phyloP scores from a whole-genome alignment of 2,113 vertebrate species.

The Coptodon rendalli region DNA sequence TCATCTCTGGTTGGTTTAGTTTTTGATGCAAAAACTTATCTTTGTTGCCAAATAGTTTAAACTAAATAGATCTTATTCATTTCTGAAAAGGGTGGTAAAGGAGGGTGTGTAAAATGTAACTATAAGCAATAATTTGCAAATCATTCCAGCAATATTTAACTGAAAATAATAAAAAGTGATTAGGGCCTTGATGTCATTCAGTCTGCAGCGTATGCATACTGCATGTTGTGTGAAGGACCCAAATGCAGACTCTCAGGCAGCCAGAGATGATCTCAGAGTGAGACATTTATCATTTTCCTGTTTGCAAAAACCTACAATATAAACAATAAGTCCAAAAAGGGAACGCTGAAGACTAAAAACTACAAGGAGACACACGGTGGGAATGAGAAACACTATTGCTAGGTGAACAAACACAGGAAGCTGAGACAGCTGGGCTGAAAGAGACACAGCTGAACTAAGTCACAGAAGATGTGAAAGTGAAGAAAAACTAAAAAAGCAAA shows the following conservation, averaged over 20 bases:
- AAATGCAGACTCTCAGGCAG: not conserved
- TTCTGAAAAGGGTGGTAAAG: not conserved
- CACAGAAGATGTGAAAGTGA: not conserved
- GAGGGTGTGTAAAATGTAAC: not conserved
- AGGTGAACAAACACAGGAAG: not conserved
- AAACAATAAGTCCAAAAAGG: not conserved
- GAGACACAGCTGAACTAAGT: not conserved
- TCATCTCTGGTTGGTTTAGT: not conserved
- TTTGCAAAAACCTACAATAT: not conserved
- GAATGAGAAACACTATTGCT: not conserved
- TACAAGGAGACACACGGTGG: not conserved
- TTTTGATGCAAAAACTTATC: not conserved
- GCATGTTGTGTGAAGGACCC: not conserved
- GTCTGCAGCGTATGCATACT: not conserved
- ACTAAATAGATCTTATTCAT: not conserved
- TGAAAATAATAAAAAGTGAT: not conserved
- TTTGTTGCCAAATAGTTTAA: not conserved
- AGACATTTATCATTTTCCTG: not conserved
- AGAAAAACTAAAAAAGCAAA: not conserved
- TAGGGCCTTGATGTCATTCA: not conserved
- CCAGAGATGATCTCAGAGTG: not conserved
- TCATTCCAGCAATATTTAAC: not conserved
- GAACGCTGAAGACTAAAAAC: not conserved
- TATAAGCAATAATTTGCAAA: not conserved
- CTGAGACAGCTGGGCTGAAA: not conserved